Evolutionary conservation across 2,797 vertebrate genomes (phyloP).

Genomic region (Pelobates cultripes): DNA sequence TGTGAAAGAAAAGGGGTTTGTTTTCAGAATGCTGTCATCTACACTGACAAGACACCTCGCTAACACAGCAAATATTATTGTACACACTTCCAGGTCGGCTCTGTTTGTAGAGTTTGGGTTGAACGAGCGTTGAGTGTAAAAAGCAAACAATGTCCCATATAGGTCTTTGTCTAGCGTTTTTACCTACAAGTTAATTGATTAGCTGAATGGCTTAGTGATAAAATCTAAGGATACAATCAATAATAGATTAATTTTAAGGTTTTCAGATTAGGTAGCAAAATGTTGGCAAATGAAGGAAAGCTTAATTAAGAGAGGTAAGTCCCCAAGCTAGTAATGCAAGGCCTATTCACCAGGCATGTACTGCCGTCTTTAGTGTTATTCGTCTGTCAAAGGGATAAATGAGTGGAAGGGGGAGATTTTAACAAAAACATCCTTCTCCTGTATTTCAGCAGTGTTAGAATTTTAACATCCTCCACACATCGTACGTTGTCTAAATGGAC

Average conservation of each 20-base stretch:
- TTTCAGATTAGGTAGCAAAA: background rate
- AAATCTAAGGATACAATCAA: background rate
- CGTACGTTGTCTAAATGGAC: too few species aligned
- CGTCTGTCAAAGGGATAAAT: too few species aligned
- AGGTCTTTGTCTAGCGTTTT: constrained; percentile 22
- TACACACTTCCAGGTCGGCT: constrained; percentile 40
- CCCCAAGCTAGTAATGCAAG: too few species aligned
- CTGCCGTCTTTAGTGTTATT: too few species aligned
- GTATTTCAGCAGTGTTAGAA: too few species aligned
- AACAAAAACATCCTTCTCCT: too few species aligned
- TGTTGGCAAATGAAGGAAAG: background rate
- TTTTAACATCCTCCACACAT: too few species aligned
- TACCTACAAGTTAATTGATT: background rate
- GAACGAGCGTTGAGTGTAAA: constrained; percentile 22
- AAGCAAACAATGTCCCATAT: constrained; percentile 31
- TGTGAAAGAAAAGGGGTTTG: constrained; percentile 26
- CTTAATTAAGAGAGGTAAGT: background rate
- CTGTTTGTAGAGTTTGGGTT: constrained; percentile 34
- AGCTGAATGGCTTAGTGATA: background rate
- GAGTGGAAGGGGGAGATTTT: too few species aligned
- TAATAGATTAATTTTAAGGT: background rate
- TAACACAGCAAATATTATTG: constrained; percentile 48
- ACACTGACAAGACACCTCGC: constrained; percentile 40
- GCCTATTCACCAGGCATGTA: too few species aligned
- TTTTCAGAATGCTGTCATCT: constrained; percentile 40